phyloP scores from a whole-genome alignment of 1,140 invertebrate species.

The Rhynchophorus ferrugineus region DNA sequence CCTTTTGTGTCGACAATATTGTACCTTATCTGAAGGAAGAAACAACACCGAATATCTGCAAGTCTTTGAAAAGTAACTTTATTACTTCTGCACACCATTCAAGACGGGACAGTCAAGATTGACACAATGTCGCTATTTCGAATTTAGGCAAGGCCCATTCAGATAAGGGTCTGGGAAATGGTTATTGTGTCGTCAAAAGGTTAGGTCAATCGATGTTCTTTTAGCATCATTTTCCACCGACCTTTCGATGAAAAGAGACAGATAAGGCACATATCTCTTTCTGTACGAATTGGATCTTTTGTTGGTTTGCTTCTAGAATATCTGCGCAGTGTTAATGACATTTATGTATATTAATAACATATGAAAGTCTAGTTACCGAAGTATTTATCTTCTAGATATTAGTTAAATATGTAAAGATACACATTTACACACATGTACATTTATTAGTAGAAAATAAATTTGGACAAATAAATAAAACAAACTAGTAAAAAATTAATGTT shows the following conservation, averaged over 20 bases:
- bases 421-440: too few relatives aligned
- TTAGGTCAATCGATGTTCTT: conserved; percentile 15
- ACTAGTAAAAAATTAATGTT: too few relatives aligned
- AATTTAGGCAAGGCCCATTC: conserved; percentile 13
- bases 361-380: too few relatives aligned
- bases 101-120: conserved; percentile 4
- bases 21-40: too few relatives aligned
- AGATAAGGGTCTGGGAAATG: conserved; percentile 10
- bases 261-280: not conserved
- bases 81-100: conserved; percentile 6
- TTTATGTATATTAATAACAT: too few relatives aligned
- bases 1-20: too few relatives aligned
- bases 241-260: not conserved
- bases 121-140: conserved; percentile 12
- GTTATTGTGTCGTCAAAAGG: conserved; percentile 14
- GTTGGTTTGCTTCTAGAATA: not conserved
- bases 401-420: too few relatives aligned
- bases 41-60: too few relatives aligned
- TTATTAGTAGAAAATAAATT: too few relatives aligned
- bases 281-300: not conserved
- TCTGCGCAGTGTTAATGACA: too few relatives aligned
- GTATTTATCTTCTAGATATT: too few relatives aligned
- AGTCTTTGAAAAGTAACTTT: conserved; percentile 2
- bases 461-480: too few relatives aligned
- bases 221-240: not conserved